Evolutionary conservation across 1,140 invertebrate species (phyloP), one percentile per base, ranked within the genome.

Genomic region (Mizuhopecten yessoensis): DNA sequence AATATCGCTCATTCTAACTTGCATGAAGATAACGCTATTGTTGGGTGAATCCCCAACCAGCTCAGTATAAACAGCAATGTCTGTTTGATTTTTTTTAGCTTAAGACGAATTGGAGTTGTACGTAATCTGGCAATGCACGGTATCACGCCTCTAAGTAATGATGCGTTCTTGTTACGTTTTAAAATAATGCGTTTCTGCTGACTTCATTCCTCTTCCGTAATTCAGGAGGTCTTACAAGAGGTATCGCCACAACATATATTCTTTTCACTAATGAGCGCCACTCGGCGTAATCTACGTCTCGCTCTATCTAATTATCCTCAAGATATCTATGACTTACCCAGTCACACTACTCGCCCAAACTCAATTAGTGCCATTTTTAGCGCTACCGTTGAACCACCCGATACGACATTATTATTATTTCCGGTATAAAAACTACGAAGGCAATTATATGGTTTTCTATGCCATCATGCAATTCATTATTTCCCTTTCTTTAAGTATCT

Each of bases 181-280:
- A n/a, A 75, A 75, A 75, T 75, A 75, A 75, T 75, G 57, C n/a
- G 23, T 75, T 75, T 75, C n/a, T 75, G 29, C 57, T 1, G 23
- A 75, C 9, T 75, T 75, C 57, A 75, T 75, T 75, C 29, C 57
- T 75, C 57, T 29, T 29, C 57, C 57, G 57, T 75, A 75, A 75
- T 75, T 75, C n/a, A n/a, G n/a, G n/a, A 75, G 23, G 57, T 1
- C 29, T 23, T 29, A 29, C 23, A 75, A 75, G 57, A n/a, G n/a
- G 29, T 75, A 75, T 75, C n/a, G 57, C 57, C 57, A n/a, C 57
- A 17, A 75, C 17, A 75, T 75, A 75, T 75, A 75, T 75, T 9
- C 17, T 17, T 1, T 75, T 29, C 57, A 29, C 57, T 75, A 75
- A 75, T 29, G 57, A 75, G 57, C n/a, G 57, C 23, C 23, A 75